Evolutionary conservation across 2,888 invertebrate genomes (phyloP).

Genomic region (Poecilus cupreus): DNA sequence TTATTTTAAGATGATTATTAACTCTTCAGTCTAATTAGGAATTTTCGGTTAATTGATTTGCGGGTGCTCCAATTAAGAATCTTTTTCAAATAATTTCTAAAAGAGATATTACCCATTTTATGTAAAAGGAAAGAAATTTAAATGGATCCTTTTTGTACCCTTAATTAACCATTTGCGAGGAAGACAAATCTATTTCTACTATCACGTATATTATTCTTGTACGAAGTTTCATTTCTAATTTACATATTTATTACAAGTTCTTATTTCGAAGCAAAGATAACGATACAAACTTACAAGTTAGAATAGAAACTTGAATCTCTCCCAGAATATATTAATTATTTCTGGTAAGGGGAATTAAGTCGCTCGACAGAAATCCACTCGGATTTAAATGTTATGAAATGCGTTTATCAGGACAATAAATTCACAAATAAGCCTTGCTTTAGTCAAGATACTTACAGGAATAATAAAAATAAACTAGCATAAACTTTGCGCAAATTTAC

Average conservation of each 20-base stretch:
- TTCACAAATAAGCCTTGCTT: slow-evolving; percentile 13
- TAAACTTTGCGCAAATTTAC: neutral
- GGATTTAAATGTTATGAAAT: slow-evolving; percentile 43
- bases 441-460: neutral
- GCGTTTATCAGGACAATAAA: slow-evolving; percentile 31
- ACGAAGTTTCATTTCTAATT: slow-evolving; percentile 54
- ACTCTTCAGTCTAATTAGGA: slow-evolving; percentile 14
- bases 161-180: neutral
- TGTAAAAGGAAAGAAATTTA: neutral
- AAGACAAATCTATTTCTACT: slow-evolving; percentile 49
- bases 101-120: neutral
- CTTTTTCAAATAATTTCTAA: neutral
- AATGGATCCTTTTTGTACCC: neutral
- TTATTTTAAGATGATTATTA: slow-evolving; percentile 45
- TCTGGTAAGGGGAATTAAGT: slow-evolving; percentile 51
- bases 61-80: slow-evolving; percentile 17
- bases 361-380: slow-evolving; percentile 15
- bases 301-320: slow-evolving; percentile 55
- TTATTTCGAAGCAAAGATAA: slow-evolving; percentile 57
- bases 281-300: slow-evolving; percentile 55
- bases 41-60: slow-evolving; percentile 23
- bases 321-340: slow-evolving; percentile 55
- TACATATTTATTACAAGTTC: slow-evolving; percentile 57
- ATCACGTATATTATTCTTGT: slow-evolving; percentile 54
- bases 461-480: neutral